Percentiles rank a stretch among this genome's conserved stretches.
Evolutionary conservation across 2,113 vertebrate genomes (phyloP).

Genomic region (Serinus canaria): DNA sequence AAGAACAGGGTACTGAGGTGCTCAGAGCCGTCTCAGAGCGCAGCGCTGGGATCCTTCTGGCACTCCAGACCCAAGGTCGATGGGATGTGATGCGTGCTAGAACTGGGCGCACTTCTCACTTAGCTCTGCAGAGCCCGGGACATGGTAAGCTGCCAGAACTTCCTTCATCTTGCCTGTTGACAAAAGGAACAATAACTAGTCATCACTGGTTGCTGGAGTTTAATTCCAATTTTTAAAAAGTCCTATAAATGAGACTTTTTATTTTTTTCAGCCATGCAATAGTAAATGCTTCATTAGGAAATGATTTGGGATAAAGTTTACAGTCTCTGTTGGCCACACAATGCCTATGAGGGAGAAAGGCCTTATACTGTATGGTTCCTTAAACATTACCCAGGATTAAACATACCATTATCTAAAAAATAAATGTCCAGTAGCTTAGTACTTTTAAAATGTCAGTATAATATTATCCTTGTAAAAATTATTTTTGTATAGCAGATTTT

Average conservation of each 20-base stretch:
- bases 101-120: slow-evolving; percentile 71
- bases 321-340: neutral
- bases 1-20: slow-evolving; percentile 64
- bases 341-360: neutral
- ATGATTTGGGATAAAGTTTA: neutral
- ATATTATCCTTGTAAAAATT: neutral
- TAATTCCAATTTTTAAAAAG: slow-evolving; percentile 46
- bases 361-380: neutral
- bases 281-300: slow-evolving; percentile 21
- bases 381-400: neutral
- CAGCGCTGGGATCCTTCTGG: slow-evolving; percentile 73
- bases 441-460: neutral
- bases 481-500: neutral
- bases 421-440: neutral
- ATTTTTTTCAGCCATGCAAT: neutral
- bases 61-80: slow-evolving; percentile 70
- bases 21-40: slow-evolving; percentile 70
- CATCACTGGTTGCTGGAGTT: slow-evolving; percentile 67
- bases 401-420: neutral
- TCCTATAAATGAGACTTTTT: slow-evolving; percentile 6
- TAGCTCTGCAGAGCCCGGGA: slow-evolving; percentile 76
- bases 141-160: slow-evolving; percentile 74
- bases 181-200: slow-evolving; percentile 83
- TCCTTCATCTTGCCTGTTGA: slow-evolving; percentile 83
- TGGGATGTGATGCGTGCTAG: slow-evolving; percentile 69